Evolutionary conservation across 2,113 vertebrate genomes (phyloP).

Genomic region (Gymnogyps californianus): DNA sequence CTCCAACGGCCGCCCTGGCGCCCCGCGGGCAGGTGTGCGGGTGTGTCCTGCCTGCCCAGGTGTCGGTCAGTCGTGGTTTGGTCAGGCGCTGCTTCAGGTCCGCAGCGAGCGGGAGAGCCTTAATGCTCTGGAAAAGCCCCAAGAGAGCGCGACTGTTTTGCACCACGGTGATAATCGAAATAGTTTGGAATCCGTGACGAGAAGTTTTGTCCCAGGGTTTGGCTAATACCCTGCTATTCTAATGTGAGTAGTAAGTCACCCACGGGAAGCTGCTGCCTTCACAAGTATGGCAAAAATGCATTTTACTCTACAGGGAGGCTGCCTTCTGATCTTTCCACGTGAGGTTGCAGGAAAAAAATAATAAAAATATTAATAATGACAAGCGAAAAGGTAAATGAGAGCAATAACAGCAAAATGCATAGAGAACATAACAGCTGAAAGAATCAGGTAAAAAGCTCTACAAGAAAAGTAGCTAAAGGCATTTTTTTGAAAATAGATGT

Average conservation of each 20-base stretch:
- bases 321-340: accelerated
- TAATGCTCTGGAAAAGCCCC: accelerated
- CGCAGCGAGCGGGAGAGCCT: accelerated
- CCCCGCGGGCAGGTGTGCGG: not conserved
- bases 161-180: accelerated
- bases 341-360: not conserved
- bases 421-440: not conserved
- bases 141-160: accelerated
- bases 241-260: too few relatives aligned
- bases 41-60: not conserved
- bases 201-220: not conserved
- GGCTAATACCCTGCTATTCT: accelerated
- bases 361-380: not conserved
- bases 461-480: not conserved
- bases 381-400: not conserved
- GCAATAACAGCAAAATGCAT: not conserved
- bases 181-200: not conserved
- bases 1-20: not conserved
- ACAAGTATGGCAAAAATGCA: accelerated
- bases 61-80: accelerated
- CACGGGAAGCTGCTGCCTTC: not conserved
- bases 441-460: not conserved
- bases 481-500: not conserved
- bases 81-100: accelerated
- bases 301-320: accelerated